Percentiles rank a stretch among this genome's conserved stretches.
Conservation (phyloP, 2,888 invertebrate species). For the Gasteruption jaculator region DNA sequence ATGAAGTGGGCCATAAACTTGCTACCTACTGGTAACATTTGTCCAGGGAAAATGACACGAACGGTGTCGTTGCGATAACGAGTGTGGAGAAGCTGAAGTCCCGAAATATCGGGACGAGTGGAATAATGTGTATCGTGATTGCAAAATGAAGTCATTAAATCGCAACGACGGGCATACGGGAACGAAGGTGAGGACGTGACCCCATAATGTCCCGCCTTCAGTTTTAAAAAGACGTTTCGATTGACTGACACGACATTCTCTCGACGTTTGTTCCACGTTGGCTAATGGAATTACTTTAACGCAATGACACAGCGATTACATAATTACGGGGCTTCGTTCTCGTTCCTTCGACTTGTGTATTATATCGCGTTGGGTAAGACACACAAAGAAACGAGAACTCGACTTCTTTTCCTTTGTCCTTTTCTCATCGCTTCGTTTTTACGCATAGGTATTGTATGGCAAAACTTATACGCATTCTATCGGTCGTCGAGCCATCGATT, state of each 20-base stretch:
- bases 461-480: slow-evolving; percentile 12
- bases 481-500: no score
- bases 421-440: slow-evolving; percentile 1
- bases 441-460: neutral
- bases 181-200: no score
- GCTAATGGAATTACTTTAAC: slow-evolving; percentile 49
- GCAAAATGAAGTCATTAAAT: no score
- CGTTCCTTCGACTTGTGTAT: slow-evolving; percentile 27
- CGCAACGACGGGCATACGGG: neutral
- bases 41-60: no score
- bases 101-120: no score
- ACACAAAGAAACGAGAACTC: slow-evolving; percentile 21
- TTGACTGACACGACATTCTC: slow-evolving; percentile 12
- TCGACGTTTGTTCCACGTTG: slow-evolving; percentile 27
- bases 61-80: no score
- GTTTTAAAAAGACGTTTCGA: slow-evolving; percentile 12
- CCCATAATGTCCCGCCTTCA: no score
- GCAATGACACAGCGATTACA: slow-evolving; percentile 50
- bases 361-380: slow-evolving; percentile 22
- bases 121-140: no score
- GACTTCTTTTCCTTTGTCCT: slow-evolving; percentile 14
- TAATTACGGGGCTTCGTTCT: slow-evolving; percentile 35
- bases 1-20: no score
- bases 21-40: no score
- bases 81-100: no score